Base-by-base conservation (phyloP, 2,797 vertebrate genomes). In the Rousettus madagascariensis region DNA sequence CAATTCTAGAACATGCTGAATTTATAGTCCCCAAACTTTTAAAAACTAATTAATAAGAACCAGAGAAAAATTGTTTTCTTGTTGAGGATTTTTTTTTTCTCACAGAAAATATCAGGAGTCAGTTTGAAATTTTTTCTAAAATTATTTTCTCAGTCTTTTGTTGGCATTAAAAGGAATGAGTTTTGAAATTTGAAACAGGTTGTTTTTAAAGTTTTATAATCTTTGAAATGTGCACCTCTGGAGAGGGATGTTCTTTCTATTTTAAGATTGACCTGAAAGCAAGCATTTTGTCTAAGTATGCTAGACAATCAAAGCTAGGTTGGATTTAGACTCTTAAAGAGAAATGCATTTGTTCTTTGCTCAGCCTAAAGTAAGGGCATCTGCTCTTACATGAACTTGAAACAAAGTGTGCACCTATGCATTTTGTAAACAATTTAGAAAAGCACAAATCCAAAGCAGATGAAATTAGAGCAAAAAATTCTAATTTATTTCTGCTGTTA, bases 91-190 rank as follows among this genome's bases (percentile, higher is more conserved):
- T 51, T 26, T 66, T 28, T 28, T 15, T 11, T 28, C n/a, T 84
- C 8, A 59, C 89, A 55, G 55, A 66, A 94, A 68, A 90, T 94
- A 95, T 94, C 72, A 86, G 80, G 41, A 80, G 63, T 36, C 74
- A 94, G 36, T 68, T 65, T 86, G 69, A 93, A 86, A 86, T 43
- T 36, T 86, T 88, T 91, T 86, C 63, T 75, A 43, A 87, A 96
- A 82, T 96, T 82, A 83, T 86, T 94, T 93, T 91, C n/a, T 57
- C 80, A 57, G 59, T 86, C 66, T 94, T 96, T 95, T 86, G 79
- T 80, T 90, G 71, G 5, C 38, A 46, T 86, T 71, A 59, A 93
- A 84, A 93, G 28, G 33, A 94, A 30, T 65, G 55, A 94, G 57
- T 78, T 95, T 95, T 41, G 6, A 90, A 75, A 63, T 95, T 33